Percentiles rank a stretch among this genome's conserved stretches.
phyloP scores from a whole-genome alignment of 92 coral and sea anemone genomes.

The Micromussa lordhowensis region DNA sequence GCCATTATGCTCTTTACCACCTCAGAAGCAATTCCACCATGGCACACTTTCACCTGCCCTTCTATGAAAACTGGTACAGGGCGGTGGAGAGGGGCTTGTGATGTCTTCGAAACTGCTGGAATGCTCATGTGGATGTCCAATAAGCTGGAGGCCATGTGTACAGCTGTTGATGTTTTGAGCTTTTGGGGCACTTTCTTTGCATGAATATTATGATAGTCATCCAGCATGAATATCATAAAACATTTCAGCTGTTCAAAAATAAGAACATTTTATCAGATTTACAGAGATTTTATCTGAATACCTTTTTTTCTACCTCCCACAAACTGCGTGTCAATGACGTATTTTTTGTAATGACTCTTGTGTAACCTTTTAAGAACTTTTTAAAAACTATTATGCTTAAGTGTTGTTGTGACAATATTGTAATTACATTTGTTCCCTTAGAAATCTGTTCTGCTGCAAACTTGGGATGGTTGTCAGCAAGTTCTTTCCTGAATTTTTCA shows the following conservation, averaged over 20 bases:
- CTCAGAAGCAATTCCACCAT: slow-evolving; percentile 56
- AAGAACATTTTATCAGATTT: too few relatives aligned
- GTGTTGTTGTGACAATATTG: slow-evolving; percentile 21
- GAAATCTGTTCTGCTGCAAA: slow-evolving; percentile 19
- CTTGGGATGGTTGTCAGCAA: slow-evolving; percentile 3
- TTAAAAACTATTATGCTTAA: slow-evolving; percentile 55
- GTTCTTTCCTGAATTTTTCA: slow-evolving; percentile 9
- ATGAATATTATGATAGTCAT: slow-evolving; percentile 52
- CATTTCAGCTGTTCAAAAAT: too few relatives aligned
- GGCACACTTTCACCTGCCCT: slow-evolving; percentile 13
- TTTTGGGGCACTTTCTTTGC: slow-evolving; percentile 45
- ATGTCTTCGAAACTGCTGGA: slow-evolving; percentile 25
- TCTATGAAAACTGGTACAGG: not conserved
- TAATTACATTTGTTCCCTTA: slow-evolving; percentile 21
- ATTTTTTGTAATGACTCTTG: not conserved
- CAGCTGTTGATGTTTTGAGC: slow-evolving; percentile 36
- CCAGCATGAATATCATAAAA: slow-evolving; percentile 28
- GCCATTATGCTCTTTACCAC: slow-evolving; percentile 27
- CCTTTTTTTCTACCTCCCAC: too few relatives aligned
- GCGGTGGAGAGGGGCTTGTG: slow-evolving; percentile 35
- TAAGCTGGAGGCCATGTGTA: slow-evolving; percentile 68
- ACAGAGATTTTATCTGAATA: too few relatives aligned
- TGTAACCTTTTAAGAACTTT: slow-evolving; percentile 32
- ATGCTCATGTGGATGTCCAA: slow-evolving; percentile 47
- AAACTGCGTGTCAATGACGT: too few relatives aligned